Evolutionary conservation across 1,140 invertebrate genomes (phyloP), one percentile per base, ranked within the genome.

Genomic region (Aphelenchoides avenae): DNA sequence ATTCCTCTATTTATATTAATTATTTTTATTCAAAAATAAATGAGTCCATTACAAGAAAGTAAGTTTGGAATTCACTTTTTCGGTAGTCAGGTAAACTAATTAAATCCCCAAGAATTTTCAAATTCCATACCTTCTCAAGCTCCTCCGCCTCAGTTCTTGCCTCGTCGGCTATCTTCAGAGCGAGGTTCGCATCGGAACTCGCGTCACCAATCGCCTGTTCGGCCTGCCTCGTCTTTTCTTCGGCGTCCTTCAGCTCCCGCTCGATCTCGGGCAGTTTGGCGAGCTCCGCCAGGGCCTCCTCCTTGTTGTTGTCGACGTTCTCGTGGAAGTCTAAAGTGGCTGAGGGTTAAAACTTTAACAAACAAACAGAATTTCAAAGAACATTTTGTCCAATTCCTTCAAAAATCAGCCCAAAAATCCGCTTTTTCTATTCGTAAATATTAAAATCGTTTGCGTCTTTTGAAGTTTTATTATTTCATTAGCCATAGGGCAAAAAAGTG

Each of bases 271-370:
- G 26, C 3, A 75, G 40, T 30, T 64, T 49, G 31, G 62, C 57
- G 27, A 75, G 44, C 30, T 68, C 61, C 18, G 56, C 53, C 7
- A 68, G 26, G n/a, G 72, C 72, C 13, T 71, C 72, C 22, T 41
- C 65, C 42, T 74, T 73, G 6, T 52, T 66, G 33, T 66, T 48
- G 22, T 76, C 65, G n/a, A 76, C 52, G 39, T 71, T 68, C n/a
- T 62, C 57, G 20, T 68, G 59, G 57, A 75, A 75, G 33, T 77
- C 69, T 71, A 29, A 22, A 65, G 64, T 11, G 4, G n/a, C n/a
- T n/a, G 64, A 13, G 4, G n/a, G 51, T 30, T 6, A 31, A 64
- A 26, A 15, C n/a, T 24, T n/a, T 27, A n/a, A n/a, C 11, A 5
- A 3, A 50, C 15, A n/a, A 26, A 51, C 40, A 4, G 29, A 29